phyloP scores from a whole-genome alignment of 2,888 invertebrate genomes.

The Torymus texanus region DNA sequence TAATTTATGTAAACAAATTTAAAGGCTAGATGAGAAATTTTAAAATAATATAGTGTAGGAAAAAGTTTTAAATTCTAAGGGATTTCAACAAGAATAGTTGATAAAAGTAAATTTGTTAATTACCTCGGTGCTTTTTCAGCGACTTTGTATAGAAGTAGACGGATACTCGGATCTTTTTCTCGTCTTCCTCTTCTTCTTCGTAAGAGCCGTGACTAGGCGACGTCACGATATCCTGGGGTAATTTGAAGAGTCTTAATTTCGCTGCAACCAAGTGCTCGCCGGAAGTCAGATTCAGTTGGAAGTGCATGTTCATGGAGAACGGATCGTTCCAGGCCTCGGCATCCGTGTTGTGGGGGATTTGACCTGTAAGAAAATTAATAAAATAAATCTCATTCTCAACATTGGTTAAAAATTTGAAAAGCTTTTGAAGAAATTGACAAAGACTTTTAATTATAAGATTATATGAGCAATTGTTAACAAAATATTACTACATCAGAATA shows the following conservation, averaged over 20 bases:
- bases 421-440: too few species aligned
- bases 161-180: slow-evolving; percentile 78
- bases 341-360: slow-evolving; percentile 77
- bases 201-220: slow-evolving; percentile 59
- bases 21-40: too few species aligned
- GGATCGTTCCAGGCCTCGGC: slow-evolving; percentile 77
- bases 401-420: too few species aligned
- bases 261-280: slow-evolving; percentile 77
- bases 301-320: slow-evolving; percentile 78
- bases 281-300: slow-evolving; percentile 76
- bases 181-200: slow-evolving; percentile 69
- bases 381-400: too few species aligned
- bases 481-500: too few species aligned
- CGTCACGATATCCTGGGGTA: slow-evolving; percentile 73
- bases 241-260: slow-evolving; percentile 77
- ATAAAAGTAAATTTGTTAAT: slow-evolving; percentile 48
- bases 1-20: too few species aligned
- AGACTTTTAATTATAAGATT: too few species aligned
- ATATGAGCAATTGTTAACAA: too few species aligned
- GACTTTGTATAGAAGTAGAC: slow-evolving; percentile 79
- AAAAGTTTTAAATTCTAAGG: too few species aligned
- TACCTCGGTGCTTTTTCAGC: slow-evolving; percentile 78
- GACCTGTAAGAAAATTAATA: slow-evolving; percentile 72
- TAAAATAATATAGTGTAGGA: too few species aligned
- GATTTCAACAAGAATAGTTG: neutral